Conservation (phyloP, 2,888 invertebrate genomes). For the Habroteleia sp. region DNA sequence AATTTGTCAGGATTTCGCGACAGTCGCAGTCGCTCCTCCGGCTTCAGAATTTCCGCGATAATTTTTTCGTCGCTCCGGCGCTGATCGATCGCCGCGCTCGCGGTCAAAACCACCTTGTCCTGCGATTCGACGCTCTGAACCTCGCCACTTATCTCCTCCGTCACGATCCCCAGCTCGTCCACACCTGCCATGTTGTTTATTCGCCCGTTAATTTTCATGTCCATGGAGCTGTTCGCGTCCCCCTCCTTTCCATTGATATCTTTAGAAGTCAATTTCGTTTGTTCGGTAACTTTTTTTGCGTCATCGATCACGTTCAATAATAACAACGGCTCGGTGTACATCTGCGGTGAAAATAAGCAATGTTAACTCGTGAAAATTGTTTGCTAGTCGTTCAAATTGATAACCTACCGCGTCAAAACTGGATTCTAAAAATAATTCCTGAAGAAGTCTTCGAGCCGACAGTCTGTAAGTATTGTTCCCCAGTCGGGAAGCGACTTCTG, state of each 20-base stretch:
- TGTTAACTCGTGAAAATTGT: no score
- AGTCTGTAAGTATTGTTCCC: slow-evolving; percentile 91
- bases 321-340: slow-evolving; percentile 78
- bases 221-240: slow-evolving; percentile 65
- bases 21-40: slow-evolving; percentile 72
- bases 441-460: slow-evolving; percentile 92
- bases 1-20: slow-evolving; percentile 71
- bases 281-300: slow-evolving; percentile 57
- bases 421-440: slow-evolving; percentile 95
- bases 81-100: slow-evolving; percentile 57
- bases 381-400: no score
- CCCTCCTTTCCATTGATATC: slow-evolving; percentile 56
- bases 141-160: slow-evolving; percentile 69
- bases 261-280: slow-evolving; percentile 56
- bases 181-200: slow-evolving; percentile 68
- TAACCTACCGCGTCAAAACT: slow-evolving; percentile 85
- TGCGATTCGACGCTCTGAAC: slow-evolving; percentile 61
- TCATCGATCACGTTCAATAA: slow-evolving; percentile 73
- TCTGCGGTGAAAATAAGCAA: slow-evolving; percentile 67
- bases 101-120: slow-evolving; percentile 36
- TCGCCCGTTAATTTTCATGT: slow-evolving; percentile 76
- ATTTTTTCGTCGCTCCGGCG: slow-evolving; percentile 78
- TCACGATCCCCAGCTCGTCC: slow-evolving; percentile 69
- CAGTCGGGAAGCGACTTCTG: slow-evolving; percentile 92
- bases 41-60: slow-evolving; percentile 79